Conservation (phyloP, 2,113 vertebrate species). For the Tupaia tana region DNA sequence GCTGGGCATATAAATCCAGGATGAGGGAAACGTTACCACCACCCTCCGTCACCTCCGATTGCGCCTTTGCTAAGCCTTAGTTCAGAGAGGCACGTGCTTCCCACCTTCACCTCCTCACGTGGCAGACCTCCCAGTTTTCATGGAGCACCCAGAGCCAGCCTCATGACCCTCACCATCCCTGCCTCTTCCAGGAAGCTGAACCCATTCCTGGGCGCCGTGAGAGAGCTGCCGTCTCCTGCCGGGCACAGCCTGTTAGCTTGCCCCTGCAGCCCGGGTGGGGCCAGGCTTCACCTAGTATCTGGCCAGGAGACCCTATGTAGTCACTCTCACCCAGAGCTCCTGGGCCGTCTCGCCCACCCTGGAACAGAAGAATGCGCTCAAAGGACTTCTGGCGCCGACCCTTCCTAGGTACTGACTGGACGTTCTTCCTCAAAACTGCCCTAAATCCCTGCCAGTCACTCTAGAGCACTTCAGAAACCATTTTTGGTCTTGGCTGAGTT, state of each 20-base stretch:
- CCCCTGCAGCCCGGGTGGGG: neutral
- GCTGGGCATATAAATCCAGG: neutral
- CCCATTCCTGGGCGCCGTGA: neutral
- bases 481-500: neutral
- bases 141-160: neutral
- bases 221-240: neutral
- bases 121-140: neutral
- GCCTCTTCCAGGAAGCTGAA: constrained; percentile 36
- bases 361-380: neutral
- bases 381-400: neutral
- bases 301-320: neutral
- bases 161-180: neutral
- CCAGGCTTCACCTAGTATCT: neutral
- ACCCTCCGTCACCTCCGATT: too few relatives aligned
- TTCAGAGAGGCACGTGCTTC: neutral
- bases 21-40: too few relatives aligned
- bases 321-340: neutral
- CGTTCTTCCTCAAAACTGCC: constrained; percentile 23
- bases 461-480: neutral
- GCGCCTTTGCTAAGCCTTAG: neutral
- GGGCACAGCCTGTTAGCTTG: neutral
- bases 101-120: neutral
- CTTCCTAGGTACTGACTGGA: neutral
- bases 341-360: neutral
- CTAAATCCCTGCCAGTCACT: neutral